Evolutionary conservation across 2,888 invertebrate genomes (phyloP), one percentile per base, ranked within the genome.

Genomic region (Xanthia icteritia): DNA sequence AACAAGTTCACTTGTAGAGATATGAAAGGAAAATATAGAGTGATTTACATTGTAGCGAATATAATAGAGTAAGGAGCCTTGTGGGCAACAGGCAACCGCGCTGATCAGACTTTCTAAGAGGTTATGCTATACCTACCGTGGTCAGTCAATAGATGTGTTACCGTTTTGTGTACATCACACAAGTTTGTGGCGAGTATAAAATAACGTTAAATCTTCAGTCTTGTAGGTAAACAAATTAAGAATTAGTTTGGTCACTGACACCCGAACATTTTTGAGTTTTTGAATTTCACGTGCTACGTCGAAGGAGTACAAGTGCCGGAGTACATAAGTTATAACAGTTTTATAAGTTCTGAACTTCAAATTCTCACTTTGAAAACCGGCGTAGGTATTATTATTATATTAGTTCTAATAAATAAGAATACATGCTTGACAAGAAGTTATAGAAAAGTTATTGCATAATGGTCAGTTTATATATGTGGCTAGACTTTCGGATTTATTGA

Each of bases 1-100:
- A 65, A 17, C 20, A 76, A 56, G 5, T 66, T 61, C n/a, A 27
- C 51, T 72, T 68, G 68, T 6, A 68, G 27, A 71, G 45, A 54
- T 70, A 77, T 31, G 2, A 48, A 64, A 39, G 27, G n/a, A 64
- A 64, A 64, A 76, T 69, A 39, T 31, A 27, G 5, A 58, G 48
- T 31, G 1, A 20, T 63, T 71, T 39, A 39, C 39, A 31, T n/a
- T 64, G 48, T 48, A n/a, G 23, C 15, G 9, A 20, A 17, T 58
- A 39, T 58, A 58, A 42, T 48, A 39, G n/a, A 77, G 56, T 39
- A 11, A 45, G 27, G 15, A 54, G 27, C 64, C 8, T 31, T 39
- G 31, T 31, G 5, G 27, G 48, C 9, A 13, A 36, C 20, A 45
- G 17, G 27, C 8, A 17, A 31, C 20, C n/a, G 6, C 23, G 8